Conservation (phyloP, 1,140 invertebrate species). For the Plectrocnemia conspersa region DNA sequence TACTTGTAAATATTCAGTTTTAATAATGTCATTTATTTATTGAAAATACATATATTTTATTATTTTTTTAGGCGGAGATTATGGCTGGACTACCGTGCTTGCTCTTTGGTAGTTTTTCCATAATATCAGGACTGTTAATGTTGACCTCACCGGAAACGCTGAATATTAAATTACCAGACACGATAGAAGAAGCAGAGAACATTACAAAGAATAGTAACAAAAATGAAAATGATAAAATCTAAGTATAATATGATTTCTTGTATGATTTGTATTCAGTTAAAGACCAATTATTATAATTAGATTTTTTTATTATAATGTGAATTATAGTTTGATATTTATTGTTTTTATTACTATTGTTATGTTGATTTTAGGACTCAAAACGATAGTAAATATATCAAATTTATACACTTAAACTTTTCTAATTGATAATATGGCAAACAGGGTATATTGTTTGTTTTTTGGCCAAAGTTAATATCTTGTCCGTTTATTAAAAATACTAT, state of each 20-base stretch:
- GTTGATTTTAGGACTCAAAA: no score
- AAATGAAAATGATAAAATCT: slow-evolving; percentile 6
- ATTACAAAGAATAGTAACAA: slow-evolving; percentile 41
- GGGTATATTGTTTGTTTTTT: no score
- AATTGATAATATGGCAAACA: no score
- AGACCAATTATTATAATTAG: no score
- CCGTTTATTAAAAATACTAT: no score
- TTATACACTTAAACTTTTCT: no score
- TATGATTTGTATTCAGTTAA: no score
- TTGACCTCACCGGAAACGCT: slow-evolving; percentile 68
- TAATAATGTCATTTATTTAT: slow-evolving; percentile 7
- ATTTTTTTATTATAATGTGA: no score
- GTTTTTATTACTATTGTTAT: no score
- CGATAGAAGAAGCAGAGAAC: slow-evolving; percentile 59
- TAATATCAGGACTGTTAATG: slow-evolving; percentile 57
- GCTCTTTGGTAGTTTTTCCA: slow-evolving; percentile 59
- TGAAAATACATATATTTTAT: background rate
- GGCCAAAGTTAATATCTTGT: no score
- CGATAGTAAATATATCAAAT: no score
- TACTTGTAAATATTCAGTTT: slow-evolving; percentile 44
- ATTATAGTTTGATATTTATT: no score
- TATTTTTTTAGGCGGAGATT: background rate
- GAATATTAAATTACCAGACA: slow-evolving; percentile 61
- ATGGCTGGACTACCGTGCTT: slow-evolving; percentile 57
- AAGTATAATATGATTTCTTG: background rate